Conservation (phyloP, 2,888 invertebrate species). For the Toxonevra muliebris region DNA sequence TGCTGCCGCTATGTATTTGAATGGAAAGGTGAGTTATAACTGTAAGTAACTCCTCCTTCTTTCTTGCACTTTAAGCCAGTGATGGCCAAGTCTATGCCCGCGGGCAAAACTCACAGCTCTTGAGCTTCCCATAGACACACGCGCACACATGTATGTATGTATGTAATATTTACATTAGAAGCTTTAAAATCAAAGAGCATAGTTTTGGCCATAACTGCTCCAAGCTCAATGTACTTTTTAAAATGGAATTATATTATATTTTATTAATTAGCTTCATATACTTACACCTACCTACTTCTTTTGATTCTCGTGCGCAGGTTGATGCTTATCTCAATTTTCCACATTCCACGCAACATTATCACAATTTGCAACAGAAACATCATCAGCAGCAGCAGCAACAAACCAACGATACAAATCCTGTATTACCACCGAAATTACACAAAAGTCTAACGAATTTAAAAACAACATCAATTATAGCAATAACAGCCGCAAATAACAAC, state of each 20-base stretch:
- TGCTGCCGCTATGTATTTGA: slow-evolving; percentile 48
- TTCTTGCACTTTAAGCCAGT: not conserved
- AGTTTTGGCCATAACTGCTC: too few species aligned
- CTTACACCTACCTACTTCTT: not conserved
- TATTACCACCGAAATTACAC: slow-evolving; percentile 65
- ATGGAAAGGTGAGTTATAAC: slow-evolving; percentile 58
- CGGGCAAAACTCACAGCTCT: too few species aligned
- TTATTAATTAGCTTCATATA: too few species aligned
- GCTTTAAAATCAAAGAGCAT: too few species aligned
- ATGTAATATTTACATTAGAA: not conserved
- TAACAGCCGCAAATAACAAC: slow-evolving; percentile 31
- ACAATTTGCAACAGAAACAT: slow-evolving; percentile 46
- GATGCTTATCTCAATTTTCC: slow-evolving; percentile 60
- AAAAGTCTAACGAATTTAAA: slow-evolving; percentile 64
- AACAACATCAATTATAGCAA: slow-evolving; percentile 25
- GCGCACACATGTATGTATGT: not conserved
- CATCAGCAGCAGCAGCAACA: slow-evolving; percentile 46
- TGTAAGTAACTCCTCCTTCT: slow-evolving; percentile 1
- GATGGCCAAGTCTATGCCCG: not conserved
- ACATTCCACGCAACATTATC: slow-evolving; percentile 56
- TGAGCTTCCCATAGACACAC: not conserved
- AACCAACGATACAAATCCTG: slow-evolving; percentile 57
- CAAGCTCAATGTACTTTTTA: too few species aligned
- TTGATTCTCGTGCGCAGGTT: slow-evolving; percentile 45
- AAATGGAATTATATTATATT: too few species aligned